Evolutionary conservation across 2,797 vertebrate genomes (phyloP).

Genomic region (Spinibarbus caldwelli): DNA sequence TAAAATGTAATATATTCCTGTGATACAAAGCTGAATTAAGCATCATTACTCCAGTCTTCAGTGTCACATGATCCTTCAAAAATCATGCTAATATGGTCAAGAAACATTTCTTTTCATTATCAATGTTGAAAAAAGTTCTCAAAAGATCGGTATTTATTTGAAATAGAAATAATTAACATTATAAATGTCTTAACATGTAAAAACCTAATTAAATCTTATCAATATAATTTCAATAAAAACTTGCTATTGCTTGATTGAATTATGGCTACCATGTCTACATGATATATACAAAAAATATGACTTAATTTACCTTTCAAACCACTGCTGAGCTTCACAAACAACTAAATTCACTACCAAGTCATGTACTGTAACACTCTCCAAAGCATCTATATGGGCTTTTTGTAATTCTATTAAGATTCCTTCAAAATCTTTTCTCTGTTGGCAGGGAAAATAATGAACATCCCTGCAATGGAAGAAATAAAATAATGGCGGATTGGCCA

Average conservation of each 20-base stretch:
- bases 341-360: not conserved
- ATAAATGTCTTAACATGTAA: too few species aligned
- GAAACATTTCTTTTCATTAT: not conserved
- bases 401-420: not conserved
- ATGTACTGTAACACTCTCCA: not conserved
- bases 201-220: not conserved
- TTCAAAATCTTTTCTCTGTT: not conserved
- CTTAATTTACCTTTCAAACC: not conserved
- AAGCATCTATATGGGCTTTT: not conserved
- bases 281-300: not conserved
- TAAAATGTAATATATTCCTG: not conserved
- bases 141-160: not conserved
- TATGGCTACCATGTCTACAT: not conserved
- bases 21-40: not conserved
- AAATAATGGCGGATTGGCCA: not conserved
- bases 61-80: not conserved
- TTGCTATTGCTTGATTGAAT: not conserved
- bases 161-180: not conserved
- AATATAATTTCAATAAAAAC: not conserved
- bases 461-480: not conserved
- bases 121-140: not conserved
- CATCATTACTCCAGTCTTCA: not conserved
- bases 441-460: not conserved
- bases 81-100: not conserved
- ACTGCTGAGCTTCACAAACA: not conserved